Evolutionary conservation across 2,797 vertebrate genomes (phyloP), one percentile per base, ranked within the genome.

Genomic region (Tenualosa ilisha): DNA sequence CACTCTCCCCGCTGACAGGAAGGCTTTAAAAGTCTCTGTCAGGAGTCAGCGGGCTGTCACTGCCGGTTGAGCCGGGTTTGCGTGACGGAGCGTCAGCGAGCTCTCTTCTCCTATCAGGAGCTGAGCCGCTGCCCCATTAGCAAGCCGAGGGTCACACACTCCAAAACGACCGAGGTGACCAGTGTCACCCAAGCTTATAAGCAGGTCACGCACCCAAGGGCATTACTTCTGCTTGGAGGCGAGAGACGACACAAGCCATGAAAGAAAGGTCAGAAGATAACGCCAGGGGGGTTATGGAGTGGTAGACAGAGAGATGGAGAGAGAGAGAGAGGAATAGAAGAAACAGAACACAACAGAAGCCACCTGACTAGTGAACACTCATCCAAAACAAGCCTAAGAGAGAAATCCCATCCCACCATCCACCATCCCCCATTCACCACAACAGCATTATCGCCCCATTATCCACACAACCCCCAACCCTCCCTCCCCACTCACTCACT

Each of bases 201-300:
- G 6, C 84, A 86, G 83, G 85, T 84, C 87, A 89, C 13, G 56
- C 50, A 50, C 72, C 72, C 85, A 54, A 31, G 49, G 22, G 85
- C 75, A 89, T 88, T 86, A 84, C 43, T 88, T 84, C 82, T 86
- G 84, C 83, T 81, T 65, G 51, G 85, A 81, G 85, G 86, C 84
- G 79, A 88, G 43, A n/a, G 53, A 81, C 49, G 81, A 89, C 40
- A 87, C 37, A 72, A 20, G 81, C 53, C 43, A 85, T 12, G 40
- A 37, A 75, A n/a, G 75, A 85, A 85, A 87, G 82, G 82, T 84
- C 82, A 72, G 31, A 82, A 54, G 50, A 86, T 50, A 75, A 84
- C 68, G 83, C 51, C 82, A 61, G 81, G 31, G 56, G 17, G 68
- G 59, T 75, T 75, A 61, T 11, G 56, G 37, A 20, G 68, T 12